Conservation (phyloP, 2,888 invertebrate genomes). For the Schizaphis graminum region DNA sequence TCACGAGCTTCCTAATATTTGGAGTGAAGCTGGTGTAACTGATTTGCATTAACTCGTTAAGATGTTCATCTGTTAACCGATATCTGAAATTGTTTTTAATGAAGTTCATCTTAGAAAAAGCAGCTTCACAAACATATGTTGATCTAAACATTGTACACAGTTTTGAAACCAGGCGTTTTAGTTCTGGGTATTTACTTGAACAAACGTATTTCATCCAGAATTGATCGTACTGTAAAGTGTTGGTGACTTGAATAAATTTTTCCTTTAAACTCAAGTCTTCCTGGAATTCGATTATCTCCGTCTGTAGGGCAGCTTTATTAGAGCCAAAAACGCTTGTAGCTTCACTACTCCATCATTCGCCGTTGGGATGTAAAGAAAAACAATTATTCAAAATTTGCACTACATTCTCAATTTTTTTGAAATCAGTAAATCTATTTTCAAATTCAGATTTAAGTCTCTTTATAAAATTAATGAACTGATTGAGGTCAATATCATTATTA, state of each 20-base stretch:
- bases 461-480: conserved; percentile 54
- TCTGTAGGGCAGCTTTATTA: conserved; percentile 68
- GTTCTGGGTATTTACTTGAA: conserved; percentile 44
- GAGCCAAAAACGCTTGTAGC: conserved; percentile 63
- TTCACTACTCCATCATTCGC: conserved; percentile 54
- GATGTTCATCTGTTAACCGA: too few relatives aligned
- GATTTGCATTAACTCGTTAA: too few relatives aligned
- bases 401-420: conserved; percentile 46
- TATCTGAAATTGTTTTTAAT: too few relatives aligned
- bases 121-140: too few relatives aligned
- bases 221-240: conserved; percentile 60
- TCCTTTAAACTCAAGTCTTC: conserved; percentile 67
- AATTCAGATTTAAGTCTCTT: conserved; percentile 65
- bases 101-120: too few relatives aligned
- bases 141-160: conserved; percentile 51
- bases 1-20: too few relatives aligned
- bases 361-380: conserved; percentile 50
- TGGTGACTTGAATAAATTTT: conserved; percentile 50
- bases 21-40: too few relatives aligned
- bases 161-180: conserved; percentile 50
- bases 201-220: conserved; percentile 64
- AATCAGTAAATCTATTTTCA: conserved; percentile 45
- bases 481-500: conserved; percentile 43
- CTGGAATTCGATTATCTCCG: conserved; percentile 68
- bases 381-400: conserved; percentile 67